Evolutionary conservation across 2,797 vertebrate species (phyloP), one percentile per base, ranked within the genome.

Genomic region (Dryobates pubescens): DNA sequence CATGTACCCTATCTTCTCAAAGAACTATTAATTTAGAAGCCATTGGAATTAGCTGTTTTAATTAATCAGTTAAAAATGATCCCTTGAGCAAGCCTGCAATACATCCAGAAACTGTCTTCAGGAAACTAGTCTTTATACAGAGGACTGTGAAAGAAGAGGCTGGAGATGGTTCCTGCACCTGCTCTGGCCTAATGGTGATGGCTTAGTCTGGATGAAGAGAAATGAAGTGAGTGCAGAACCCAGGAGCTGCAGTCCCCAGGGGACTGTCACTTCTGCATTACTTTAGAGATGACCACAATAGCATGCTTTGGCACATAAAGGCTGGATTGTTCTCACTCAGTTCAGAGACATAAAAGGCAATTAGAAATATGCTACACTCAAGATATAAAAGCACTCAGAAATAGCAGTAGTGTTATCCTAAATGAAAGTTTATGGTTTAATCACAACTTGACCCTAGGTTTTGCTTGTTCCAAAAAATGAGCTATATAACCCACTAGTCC

Each of bases 131-230:
- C 17, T 45, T 81, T 38, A 67, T 4, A 20, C 4, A 29, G 56
- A 43, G n/a, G 74, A 32, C 56, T 57, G 29, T 0, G 7, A 83
- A 63, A 34, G 38, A 83, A 57, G 58, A 84, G 23, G 26, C 17
- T 83, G 56, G 36, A 77, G 86, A 94, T 1, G 3, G n/a, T 43
- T 15, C 34, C 43, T 45, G 54, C 14, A 34, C 32, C 17, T 82
- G 53, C 24, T 45, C 45, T 0, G 0, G 71, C 18, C 67, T 92
- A 62, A 43, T 7, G 38, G 18, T 10, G 18, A 43, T 0, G 0
- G 34, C n/a, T 77, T 26, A 64, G 57, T 23, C 76, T 22, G 2
- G 2, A 67, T 16, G 54, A 57, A 32, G n/a, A 67, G 16, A 58
- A 10, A 17, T 83, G 59, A 71, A 76, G 8, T 2, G 5, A 56